Evolutionary conservation across 1,140 invertebrate genomes (phyloP).

Genomic region (Philopotamus ludificatus): DNA sequence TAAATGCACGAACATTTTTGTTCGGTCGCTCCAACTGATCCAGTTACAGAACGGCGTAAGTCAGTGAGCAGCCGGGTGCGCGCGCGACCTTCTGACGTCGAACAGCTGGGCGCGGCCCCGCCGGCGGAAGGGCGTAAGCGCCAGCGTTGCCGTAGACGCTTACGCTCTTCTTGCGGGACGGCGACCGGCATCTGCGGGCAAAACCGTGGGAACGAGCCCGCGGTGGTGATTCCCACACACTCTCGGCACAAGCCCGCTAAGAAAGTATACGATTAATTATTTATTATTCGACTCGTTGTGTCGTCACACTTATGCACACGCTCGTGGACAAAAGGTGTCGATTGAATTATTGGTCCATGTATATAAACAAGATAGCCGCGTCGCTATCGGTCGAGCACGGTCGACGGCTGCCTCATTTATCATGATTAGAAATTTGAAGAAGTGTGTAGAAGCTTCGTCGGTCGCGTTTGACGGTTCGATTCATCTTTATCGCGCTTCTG

Average conservation of each 20-base stretch:
- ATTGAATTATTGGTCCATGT: slow-evolving; percentile 9
- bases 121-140: not conserved
- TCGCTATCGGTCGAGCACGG: slow-evolving; percentile 1
- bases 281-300: slow-evolving; percentile 21
- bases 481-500: too few species aligned
- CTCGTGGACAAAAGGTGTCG: not conserved
- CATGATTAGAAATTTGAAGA: not conserved
- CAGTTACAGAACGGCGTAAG: not conserved
- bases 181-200: not conserved
- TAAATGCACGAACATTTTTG: not conserved
- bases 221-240: slow-evolving; percentile 31
- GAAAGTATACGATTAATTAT: slow-evolving; percentile 34
- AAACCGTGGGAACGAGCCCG: slow-evolving; percentile 26
- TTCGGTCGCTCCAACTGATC: not conserved
- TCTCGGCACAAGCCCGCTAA: slow-evolving; percentile 23
- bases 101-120: not conserved
- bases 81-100: not conserved
- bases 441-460: too few species aligned
- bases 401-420: not conserved
- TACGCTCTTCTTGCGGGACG: not conserved
- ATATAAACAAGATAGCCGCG: too few species aligned
- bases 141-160: not conserved
- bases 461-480: too few species aligned
- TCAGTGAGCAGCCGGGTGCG: not conserved
- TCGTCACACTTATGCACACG: slow-evolving; percentile 4